Evolutionary conservation across 92 coral and sea anemone species (phyloP).

Genomic region (Siderastrea radians): DNA sequence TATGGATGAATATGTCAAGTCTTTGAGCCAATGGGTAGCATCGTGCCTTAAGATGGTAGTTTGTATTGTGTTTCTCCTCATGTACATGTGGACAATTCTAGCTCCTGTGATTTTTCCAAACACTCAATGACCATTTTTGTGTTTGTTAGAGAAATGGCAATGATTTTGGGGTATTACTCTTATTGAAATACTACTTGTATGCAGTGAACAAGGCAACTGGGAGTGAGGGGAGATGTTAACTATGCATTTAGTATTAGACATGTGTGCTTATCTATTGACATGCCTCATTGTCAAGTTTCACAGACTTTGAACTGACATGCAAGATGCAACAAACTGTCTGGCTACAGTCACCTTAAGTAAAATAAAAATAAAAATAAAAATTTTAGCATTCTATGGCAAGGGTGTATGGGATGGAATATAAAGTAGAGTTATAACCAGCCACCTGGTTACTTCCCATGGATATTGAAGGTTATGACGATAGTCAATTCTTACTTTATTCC

Average conservation of each 20-base stretch:
- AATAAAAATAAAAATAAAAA: too few relatives aligned
- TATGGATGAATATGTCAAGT: constrained; percentile 79
- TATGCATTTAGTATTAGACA: too few relatives aligned
- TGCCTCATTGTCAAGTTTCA: too few relatives aligned
- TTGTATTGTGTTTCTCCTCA: constrained; percentile 70
- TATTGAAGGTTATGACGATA: background rate
- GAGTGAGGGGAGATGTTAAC: too few relatives aligned
- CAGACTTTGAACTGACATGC: too few relatives aligned
- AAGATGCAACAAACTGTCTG: too few relatives aligned
- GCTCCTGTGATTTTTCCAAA: constrained; percentile 76
- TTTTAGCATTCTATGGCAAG: too few relatives aligned
- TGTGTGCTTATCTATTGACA: too few relatives aligned
- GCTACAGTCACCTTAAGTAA: too few relatives aligned
- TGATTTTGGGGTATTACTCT: background rate
- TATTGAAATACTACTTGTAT: background rate
- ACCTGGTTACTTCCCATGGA: background rate
- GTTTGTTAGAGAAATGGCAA: background rate
- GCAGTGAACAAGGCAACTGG: background rate
- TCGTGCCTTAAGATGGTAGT: constrained; percentile 85
- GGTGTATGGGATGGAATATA: too few relatives aligned
- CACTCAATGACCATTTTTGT: background rate
- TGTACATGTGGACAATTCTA: constrained; percentile 77
- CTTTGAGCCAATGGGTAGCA: constrained; percentile 82
- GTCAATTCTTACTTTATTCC: background rate
- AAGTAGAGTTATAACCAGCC: background rate